A percentile compares a stretch with the other conserved stretches of the same genome.
phyloP scores from a whole-genome alignment of 2,797 vertebrate genomes.

The Podarcis siculus region DNA sequence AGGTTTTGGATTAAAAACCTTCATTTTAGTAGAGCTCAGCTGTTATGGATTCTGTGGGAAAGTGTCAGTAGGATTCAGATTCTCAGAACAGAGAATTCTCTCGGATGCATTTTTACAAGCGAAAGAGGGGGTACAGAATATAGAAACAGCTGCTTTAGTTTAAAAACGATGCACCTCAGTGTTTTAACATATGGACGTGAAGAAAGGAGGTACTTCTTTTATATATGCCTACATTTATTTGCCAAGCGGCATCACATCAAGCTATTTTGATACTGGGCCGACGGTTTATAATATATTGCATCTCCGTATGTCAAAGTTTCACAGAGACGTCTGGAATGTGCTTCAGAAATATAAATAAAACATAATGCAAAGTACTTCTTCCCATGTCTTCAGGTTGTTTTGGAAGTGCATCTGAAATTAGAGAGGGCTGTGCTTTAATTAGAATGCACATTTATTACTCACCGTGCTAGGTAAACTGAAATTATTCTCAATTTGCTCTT shows the following conservation, averaged over 20 bases:
- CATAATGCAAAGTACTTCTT: not conserved
- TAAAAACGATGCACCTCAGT: not conserved
- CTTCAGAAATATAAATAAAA: constrained; percentile 3
- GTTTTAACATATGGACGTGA: not conserved
- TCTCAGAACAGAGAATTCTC: not conserved
- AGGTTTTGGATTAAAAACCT: not conserved
- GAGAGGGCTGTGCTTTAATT: constrained; percentile 33
- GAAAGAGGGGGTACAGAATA: not conserved
- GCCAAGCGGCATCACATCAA: not conserved
- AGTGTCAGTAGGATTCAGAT: not conserved
- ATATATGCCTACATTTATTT: not conserved
- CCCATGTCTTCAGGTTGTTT: constrained; percentile 23
- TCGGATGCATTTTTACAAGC: not conserved
- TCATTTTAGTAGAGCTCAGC: not conserved
- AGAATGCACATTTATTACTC: constrained; percentile 26
- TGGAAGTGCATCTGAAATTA: constrained; percentile 44
- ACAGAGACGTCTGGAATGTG: not conserved
- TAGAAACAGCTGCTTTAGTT: not conserved
- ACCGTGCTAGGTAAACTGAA: constrained; percentile 45
- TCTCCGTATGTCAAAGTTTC: not conserved
- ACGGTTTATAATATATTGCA: not conserved
- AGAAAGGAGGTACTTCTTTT: not conserved
- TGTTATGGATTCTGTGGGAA: not conserved
- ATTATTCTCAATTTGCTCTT: constrained; percentile 61
- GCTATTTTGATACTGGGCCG: not conserved